Conservation (phyloP, 1,140 invertebrate species). For the Papilio aristodemus region DNA sequence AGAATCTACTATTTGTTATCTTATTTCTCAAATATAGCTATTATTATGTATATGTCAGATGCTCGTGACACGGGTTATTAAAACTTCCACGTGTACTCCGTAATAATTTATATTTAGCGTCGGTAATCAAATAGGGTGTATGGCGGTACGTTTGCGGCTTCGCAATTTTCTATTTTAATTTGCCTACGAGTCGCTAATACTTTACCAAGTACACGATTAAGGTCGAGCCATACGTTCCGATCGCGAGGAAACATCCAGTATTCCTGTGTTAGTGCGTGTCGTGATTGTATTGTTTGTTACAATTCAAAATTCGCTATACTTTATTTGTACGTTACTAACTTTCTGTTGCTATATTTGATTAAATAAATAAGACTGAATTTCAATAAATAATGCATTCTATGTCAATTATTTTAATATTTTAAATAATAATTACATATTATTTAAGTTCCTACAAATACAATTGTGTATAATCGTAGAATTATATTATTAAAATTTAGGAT, state of each 20-base stretch:
- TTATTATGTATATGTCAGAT: too few relatives aligned
- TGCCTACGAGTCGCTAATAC: slow-evolving; percentile 39
- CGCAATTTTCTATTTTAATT: slow-evolving; percentile 51
- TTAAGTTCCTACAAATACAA: too few relatives aligned
- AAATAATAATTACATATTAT: too few relatives aligned
- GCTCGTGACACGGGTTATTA: background rate
- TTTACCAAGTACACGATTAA: slow-evolving; percentile 32
- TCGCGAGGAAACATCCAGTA: slow-evolving; percentile 5
- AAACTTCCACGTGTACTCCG: slow-evolving; percentile 27
- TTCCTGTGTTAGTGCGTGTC: background rate
- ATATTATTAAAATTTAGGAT: too few relatives aligned
- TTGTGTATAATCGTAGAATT: too few relatives aligned
- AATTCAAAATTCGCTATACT: background rate
- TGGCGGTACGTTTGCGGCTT: slow-evolving; percentile 54
- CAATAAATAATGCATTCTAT: too few relatives aligned
- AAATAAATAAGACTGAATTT: too few relatives aligned
- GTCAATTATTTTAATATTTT: too few relatives aligned
- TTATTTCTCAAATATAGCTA: too few relatives aligned
- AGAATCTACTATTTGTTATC: too few relatives aligned
- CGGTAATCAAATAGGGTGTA: slow-evolving; percentile 55
- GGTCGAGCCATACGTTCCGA: background rate
- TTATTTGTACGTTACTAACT: background rate
- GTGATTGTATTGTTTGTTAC: slow-evolving; percentile 17
- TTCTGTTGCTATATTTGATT: too few relatives aligned
- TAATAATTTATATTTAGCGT: slow-evolving; percentile 53